phyloP scores from a whole-genome alignment of 2,888 invertebrate species.

The Melieria picta region DNA sequence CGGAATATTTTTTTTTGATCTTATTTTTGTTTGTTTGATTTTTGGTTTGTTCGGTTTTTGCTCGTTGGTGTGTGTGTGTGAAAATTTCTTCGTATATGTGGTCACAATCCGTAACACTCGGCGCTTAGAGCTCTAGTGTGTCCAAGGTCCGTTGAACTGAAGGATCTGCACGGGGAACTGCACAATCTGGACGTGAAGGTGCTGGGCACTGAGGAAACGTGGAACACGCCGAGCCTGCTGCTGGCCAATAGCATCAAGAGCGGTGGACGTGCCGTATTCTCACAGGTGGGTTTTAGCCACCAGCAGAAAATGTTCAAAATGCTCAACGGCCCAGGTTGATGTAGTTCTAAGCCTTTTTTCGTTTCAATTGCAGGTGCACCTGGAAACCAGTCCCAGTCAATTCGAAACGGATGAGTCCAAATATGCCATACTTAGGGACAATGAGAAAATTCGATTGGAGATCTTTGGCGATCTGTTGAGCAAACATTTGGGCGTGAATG shows the following conservation, averaged over 20 bases:
- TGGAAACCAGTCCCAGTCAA: conserved; percentile 80
- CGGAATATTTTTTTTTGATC: background rate
- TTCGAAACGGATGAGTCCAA: conserved; percentile 73
- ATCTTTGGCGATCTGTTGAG: conserved; percentile 80
- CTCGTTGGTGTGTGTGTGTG: conserved; percentile 53
- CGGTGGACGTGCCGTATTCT: conserved; percentile 81
- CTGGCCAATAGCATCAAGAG: conserved; percentile 74
- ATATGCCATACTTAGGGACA: conserved; percentile 70
- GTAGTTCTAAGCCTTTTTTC: conserved; percentile 7
- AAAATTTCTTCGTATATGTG: conserved; percentile 57
- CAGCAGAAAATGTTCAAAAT: background rate
- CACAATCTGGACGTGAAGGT: conserved; percentile 81
- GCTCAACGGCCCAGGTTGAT: background rate
- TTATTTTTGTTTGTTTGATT: conserved; percentile 15
- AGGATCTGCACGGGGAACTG: conserved; percentile 68
- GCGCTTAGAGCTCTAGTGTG: conserved; percentile 67
- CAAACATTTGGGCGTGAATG: conserved; percentile 70
- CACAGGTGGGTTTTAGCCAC: conserved; percentile 70
- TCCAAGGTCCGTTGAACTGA: conserved; percentile 68
- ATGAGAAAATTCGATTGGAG: conserved; percentile 78
- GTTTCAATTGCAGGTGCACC: conserved; percentile 73
- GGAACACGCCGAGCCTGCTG: conserved; percentile 85
- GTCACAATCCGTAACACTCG: conserved; percentile 49
- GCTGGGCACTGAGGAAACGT: conserved; percentile 84
- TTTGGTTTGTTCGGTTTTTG: conserved; percentile 46